phyloP scores from a whole-genome alignment of 2,797 vertebrate species.

The Protosalanx chinensis region DNA sequence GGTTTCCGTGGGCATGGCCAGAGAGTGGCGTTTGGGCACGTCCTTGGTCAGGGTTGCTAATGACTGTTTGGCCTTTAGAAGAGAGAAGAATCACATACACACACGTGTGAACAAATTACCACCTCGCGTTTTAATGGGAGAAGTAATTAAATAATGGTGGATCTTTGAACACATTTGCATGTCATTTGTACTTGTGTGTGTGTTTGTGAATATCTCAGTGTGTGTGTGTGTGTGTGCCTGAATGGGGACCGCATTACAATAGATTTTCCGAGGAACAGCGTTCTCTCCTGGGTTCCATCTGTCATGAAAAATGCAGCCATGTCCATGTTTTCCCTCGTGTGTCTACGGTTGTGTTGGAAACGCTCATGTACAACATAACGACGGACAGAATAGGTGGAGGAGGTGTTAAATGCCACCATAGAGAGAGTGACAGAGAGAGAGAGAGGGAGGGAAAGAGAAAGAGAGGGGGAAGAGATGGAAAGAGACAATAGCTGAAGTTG shows the following conservation, averaged over 20 bases:
- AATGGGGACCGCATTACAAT: constrained; percentile 5
- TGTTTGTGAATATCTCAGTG: constrained; percentile 12
- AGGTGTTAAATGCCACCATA: constrained; percentile 18
- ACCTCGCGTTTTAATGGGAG: not conserved
- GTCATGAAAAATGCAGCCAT: constrained; percentile 49
- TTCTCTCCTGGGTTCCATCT: constrained; percentile 28
- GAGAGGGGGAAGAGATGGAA: not conserved
- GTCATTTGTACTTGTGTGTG: constrained; percentile 6
- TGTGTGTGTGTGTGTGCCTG: not conserved
- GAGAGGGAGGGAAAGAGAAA: constrained; percentile 1
- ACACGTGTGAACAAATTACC: constrained; percentile 15
- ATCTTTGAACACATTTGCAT: not conserved
- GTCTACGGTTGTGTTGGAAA: constrained; percentile 39
- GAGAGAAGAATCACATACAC: constrained; percentile 33
- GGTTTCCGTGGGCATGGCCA: constrained; percentile 94
- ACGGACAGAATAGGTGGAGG: constrained; percentile 30
- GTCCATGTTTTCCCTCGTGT: constrained; percentile 39
- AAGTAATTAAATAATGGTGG: not conserved
- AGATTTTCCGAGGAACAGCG: constrained; percentile 5
- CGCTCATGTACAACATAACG: constrained; percentile 17
- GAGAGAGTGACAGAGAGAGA: constrained; percentile 6
- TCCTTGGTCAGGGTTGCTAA: constrained; percentile 96
- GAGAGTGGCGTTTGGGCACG: constrained; percentile 93
- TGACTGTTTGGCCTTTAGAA: constrained; percentile 92
- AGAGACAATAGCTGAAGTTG: not conserved